phyloP scores from a whole-genome alignment of 35 echinoderm and acorn worm species.

The Acanthaster planci region DNA sequence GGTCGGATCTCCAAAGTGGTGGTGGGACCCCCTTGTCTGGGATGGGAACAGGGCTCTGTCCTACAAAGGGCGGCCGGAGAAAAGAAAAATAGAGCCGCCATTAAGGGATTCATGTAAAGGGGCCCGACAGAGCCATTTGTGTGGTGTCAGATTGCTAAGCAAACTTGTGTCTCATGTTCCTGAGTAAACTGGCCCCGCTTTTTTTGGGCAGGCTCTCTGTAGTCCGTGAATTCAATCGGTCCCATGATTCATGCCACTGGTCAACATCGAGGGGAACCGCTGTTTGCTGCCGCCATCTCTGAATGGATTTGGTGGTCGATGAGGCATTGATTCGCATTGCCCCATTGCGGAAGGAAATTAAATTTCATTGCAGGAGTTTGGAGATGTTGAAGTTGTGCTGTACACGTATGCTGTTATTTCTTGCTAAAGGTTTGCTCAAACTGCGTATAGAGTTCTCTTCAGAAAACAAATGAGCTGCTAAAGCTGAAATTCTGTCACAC shows the following conservation, averaged over 20 bases:
- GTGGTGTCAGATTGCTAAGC: conserved; percentile 24
- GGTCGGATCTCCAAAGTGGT: neutral
- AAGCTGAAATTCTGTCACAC: too few relatives aligned
- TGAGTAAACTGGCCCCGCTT: neutral
- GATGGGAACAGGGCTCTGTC: neutral
- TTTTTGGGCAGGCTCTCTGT: neutral
- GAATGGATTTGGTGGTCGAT: too few relatives aligned
- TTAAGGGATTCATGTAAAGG: conserved; percentile 1
- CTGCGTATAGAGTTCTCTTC: too few relatives aligned
- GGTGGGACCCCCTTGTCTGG: neutral
- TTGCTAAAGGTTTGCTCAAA: too few relatives aligned
- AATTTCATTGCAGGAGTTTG: too few relatives aligned
- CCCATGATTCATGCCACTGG: conserved; percentile 4
- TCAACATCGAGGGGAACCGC: neutral
- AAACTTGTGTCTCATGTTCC: conserved; percentile 2
- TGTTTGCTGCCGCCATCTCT: too few relatives aligned
- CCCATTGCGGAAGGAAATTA: too few relatives aligned
- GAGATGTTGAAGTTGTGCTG: too few relatives aligned
- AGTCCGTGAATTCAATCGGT: neutral
- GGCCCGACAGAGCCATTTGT: conserved; percentile 19
- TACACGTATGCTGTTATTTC: too few relatives aligned
- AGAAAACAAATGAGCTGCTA: too few relatives aligned
- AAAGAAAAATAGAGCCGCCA: conserved; percentile 29
- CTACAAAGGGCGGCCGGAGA: conserved; percentile 6
- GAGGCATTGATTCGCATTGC: too few relatives aligned